These are phyloP conservation scores for Paramormyrops hopkinsi DNA, from an alignment of 2,797 vertebrate species.

Conservation along the genomic window DNA sequence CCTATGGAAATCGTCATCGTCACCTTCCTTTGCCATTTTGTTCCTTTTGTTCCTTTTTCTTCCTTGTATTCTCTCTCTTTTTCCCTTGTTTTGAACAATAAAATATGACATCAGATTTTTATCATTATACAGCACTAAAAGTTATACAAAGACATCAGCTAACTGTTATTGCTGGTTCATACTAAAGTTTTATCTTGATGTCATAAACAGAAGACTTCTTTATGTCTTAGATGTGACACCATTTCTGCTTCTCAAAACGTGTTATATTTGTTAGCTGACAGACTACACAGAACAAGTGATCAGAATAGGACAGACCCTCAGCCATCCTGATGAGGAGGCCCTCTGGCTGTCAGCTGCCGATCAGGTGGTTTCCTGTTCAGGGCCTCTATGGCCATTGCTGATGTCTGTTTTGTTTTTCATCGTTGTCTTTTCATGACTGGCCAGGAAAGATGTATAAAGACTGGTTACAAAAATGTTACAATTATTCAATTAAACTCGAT, in stretches of 20 bases:
- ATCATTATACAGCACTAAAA: neutral
- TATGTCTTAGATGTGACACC: neutral
- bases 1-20: neutral
- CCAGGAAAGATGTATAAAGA: neutral
- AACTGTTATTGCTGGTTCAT: neutral
- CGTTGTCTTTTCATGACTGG: neutral
- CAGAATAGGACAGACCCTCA: neutral
- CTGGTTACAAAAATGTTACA: neutral
- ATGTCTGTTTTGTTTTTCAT: slow-evolving; percentile 2
- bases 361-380: neutral
- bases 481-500: neutral
- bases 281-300: neutral
- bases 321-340: neutral
- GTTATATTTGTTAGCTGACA: neutral
- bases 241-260: neutral
- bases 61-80: neutral
- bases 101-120: neutral
- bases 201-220: neutral
- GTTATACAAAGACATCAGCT: neutral
- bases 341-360: neutral
- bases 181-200: neutral
- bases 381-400: neutral
- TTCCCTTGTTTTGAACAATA: neutral
- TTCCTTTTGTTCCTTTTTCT: neutral
- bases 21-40: neutral